Evolutionary conservation across 2,888 invertebrate genomes (phyloP).

Genomic region (Hypena proboscidalis): DNA sequence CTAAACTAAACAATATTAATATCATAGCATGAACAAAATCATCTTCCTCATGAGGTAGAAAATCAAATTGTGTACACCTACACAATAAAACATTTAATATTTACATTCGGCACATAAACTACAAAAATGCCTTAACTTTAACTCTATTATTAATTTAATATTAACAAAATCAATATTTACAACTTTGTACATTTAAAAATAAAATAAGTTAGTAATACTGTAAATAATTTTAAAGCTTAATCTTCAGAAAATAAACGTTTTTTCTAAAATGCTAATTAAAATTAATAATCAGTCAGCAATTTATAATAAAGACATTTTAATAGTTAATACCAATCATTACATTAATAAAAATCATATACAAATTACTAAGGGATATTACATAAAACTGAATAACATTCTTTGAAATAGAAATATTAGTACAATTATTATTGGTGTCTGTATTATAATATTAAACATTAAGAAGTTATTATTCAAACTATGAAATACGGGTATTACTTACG

Average conservation of each 20-base stretch:
- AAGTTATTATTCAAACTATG: too few relatives aligned
- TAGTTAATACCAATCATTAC: conserved; percentile 4
- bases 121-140: conserved; percentile 34
- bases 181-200: conserved; percentile 72
- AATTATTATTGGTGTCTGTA: too few relatives aligned
- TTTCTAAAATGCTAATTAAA: conserved; percentile 47
- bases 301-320: conserved; percentile 28
- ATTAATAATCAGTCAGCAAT: conserved; percentile 67
- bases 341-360: conserved; percentile 13
- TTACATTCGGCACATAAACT: conserved; percentile 48
- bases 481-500: too few relatives aligned
- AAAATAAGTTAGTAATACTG: conserved; percentile 84
- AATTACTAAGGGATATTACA: conserved; percentile 5
- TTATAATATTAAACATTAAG: too few relatives aligned
- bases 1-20: conserved; percentile 32
- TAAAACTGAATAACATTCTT: too few relatives aligned
- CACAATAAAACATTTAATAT: conserved; percentile 42
- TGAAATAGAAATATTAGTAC: too few relatives aligned
- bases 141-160: conserved; percentile 41
- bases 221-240: conserved; percentile 81
- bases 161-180: conserved; percentile 74
- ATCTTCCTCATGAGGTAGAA: conserved; percentile 78
- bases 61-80: conserved; percentile 64
- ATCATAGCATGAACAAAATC: conserved; percentile 51
- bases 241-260: conserved; percentile 53